Percentiles rank a stretch among this genome's conserved stretches.
Evolutionary conservation across 2,888 invertebrate species (phyloP).

Genomic region (Panopea generosa): DNA sequence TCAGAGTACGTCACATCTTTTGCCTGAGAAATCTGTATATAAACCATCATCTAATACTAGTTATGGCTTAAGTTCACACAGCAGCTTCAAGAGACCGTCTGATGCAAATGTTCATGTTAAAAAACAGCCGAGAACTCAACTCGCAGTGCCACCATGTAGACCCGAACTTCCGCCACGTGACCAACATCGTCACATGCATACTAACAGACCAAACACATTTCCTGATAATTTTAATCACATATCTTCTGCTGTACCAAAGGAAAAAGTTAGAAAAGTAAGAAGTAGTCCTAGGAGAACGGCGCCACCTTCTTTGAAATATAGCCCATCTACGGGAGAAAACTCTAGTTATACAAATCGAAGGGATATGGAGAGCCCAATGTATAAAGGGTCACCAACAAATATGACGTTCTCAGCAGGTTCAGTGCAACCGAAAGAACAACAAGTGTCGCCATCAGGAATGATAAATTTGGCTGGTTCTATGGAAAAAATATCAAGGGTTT

Average conservation of each 20-base stretch:
- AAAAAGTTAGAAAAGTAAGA: slow-evolving; percentile 39
- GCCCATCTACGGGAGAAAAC: slow-evolving; percentile 1
- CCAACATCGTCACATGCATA: slow-evolving; percentile 22
- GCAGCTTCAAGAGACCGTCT: slow-evolving; percentile 53
- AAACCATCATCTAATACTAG: slow-evolving; percentile 36
- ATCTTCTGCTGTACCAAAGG: slow-evolving; percentile 40
- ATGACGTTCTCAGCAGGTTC: slow-evolving; percentile 6
- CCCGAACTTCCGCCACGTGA: slow-evolving; percentile 63
- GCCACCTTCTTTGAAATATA: slow-evolving; percentile 42
- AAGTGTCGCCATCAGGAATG: slow-evolving; percentile 16
- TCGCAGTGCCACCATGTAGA: slow-evolving; percentile 62
- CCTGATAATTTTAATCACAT: slow-evolving; percentile 40
- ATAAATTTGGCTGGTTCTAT: slow-evolving; percentile 49
- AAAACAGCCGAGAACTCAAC: slow-evolving; percentile 58
- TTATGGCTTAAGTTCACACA: slow-evolving; percentile 53
- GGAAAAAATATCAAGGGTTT: slow-evolving; percentile 61
- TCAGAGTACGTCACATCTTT: not conserved
- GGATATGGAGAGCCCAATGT: slow-evolving; percentile 19
- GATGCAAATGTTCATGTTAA: slow-evolving; percentile 36
- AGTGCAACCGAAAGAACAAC: slow-evolving; percentile 9
- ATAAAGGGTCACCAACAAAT: slow-evolving; percentile 24
- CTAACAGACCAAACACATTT: slow-evolving; percentile 29
- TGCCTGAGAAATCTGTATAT: not conserved
- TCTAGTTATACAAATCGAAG: slow-evolving; percentile 17
- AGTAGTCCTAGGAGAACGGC: slow-evolving; percentile 43